These are phyloP conservation scores for Drosophila sturtevanti DNA, from an alignment of 1,140 invertebrate genomes.

Conservation along the genomic window DNA sequence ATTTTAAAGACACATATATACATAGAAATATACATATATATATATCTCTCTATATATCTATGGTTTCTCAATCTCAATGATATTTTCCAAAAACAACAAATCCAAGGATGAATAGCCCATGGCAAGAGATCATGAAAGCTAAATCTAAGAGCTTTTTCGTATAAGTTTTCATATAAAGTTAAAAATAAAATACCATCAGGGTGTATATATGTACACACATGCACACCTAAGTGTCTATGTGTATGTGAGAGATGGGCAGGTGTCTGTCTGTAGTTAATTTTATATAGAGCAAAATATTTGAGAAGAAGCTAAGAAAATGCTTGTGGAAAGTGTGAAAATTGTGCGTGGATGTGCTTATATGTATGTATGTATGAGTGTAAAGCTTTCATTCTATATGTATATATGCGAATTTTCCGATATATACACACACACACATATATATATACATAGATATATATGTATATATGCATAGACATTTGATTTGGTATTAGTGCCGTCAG, in stretches of 20 bases:
- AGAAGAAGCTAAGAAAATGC: conserved; percentile 34
- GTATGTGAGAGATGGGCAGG: conserved; percentile 58
- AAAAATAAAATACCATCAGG: conserved; percentile 64
- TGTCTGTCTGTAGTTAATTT: conserved; percentile 80
- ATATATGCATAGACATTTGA: conserved; percentile 3
- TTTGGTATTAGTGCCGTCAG: conserved; percentile 52
- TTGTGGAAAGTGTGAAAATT: conserved; percentile 54
- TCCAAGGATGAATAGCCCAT: conserved; percentile 70
- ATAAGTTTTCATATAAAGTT: conserved; percentile 63
- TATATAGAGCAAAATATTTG: conserved; percentile 48
- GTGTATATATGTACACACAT: neutral
- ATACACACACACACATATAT: conserved; percentile 33
- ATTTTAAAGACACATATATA: conserved; percentile 1
- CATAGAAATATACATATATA: conserved; percentile 20
- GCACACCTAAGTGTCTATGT: conserved; percentile 5
- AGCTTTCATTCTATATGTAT: conserved; percentile 53
- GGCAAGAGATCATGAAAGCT: conserved; percentile 71
- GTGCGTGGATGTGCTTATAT: conserved; percentile 57
- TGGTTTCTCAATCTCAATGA: conserved; percentile 35
- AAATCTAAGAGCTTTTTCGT: conserved; percentile 65
- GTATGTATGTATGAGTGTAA: conserved; percentile 50
- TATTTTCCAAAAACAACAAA: conserved; percentile 70
- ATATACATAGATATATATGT: conserved; percentile 25
- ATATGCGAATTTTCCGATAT: conserved; percentile 53
- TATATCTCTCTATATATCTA: conserved; percentile 28